Percentiles rank a stretch among this genome's conserved stretches.
These are phyloP conservation scores for Danio choprae DNA, from an alignment of 2,797 vertebrate species.

Conservation along the genomic window DNA sequence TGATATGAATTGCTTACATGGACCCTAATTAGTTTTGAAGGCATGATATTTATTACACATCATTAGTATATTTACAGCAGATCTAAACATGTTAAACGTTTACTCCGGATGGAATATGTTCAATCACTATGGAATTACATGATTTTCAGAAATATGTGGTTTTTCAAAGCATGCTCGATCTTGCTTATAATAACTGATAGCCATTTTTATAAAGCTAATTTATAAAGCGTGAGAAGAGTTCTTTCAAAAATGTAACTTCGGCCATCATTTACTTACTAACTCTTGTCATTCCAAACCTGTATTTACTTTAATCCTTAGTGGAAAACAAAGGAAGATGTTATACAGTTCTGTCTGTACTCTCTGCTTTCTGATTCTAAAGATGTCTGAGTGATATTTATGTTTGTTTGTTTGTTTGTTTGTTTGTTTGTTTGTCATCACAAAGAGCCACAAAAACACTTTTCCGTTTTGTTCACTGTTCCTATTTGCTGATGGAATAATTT, in stretches of 20 bases:
- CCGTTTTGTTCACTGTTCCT: no score
- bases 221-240: background rate
- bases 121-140: background rate
- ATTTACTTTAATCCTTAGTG: background rate
- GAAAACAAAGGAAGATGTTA: no score
- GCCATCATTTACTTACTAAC: background rate
- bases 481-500: no score
- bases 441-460: no score
- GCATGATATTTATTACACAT: background rate
- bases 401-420: no score
- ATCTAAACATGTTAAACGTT: conserved; percentile 5
- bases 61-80: conserved; percentile 30
- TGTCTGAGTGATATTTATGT: no score
- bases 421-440: no score
- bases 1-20: conserved; percentile 1
- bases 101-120: background rate
- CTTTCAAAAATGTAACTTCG: background rate
- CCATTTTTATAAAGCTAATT: background rate
- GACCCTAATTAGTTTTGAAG: background rate
- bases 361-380: no score
- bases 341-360: background rate
- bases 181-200: background rate
- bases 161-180: background rate
- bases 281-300: background rate
- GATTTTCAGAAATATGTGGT: background rate